Base-by-base conservation (phyloP, 2,113 vertebrate species). In the Sterrhoptilus dennistouni region DNA sequence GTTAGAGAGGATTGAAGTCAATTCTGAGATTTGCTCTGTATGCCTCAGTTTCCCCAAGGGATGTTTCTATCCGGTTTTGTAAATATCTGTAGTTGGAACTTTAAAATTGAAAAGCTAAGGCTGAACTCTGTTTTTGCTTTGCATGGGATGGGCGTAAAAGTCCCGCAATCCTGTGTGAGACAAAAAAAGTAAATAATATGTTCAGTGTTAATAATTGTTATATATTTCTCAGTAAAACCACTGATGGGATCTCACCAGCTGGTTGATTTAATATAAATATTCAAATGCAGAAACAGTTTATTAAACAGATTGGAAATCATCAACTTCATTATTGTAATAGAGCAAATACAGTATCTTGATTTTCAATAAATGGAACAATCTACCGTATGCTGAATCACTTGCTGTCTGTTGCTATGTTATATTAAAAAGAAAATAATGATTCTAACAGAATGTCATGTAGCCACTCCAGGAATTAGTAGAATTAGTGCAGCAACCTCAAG, bases 231-330 rank as follows among this genome's bases (percentile, higher is more conserved):
- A 87, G 70, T 84, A 71, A 97, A 97, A 95, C 53, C 44, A 88
- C 94, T 95, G 92, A 91, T 92, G 65, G 94, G 66, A 70, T 97
- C 92, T 93, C 92, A 97, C 97, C 97, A 98, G 97, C 97, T 98
- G 98, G 97, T 97, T 97, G 96, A 97, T 98, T 98, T 97, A 98
- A 98, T 98, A 98, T 93, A 98, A 98, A 97, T 97, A 98, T 97
- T 97, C 86, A 97, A 97, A 97, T 18, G 71, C 95, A 96, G 94
- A 98, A 98, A 94, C 77, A 96, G 95, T 97, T 97, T 98, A 98
- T 98, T 98, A 98, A 98, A 97, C 98, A 98, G 97, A 97, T 95
- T 98, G 95, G 95, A 97, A 98, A 97, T 97, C 93, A 98, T 98
- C 96, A 97, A 84, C 96, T 97, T 97, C 97, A 98, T 98, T 98